Conservation (phyloP, 2,888 invertebrate species). For the Sepioteuthis lessoniana region DNA sequence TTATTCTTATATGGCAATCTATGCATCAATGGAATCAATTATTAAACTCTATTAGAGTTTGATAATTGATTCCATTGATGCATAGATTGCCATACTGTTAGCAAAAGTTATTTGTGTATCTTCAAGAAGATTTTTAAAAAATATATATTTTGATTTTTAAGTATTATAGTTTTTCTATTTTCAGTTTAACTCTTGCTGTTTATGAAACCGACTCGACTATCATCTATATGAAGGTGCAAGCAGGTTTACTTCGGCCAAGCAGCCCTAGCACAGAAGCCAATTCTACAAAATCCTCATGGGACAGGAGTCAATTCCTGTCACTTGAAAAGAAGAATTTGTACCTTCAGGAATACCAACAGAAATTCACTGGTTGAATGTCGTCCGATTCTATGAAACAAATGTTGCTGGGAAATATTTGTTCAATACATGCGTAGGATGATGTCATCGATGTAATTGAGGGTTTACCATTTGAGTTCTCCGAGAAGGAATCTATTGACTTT, state of each 20-base stretch:
- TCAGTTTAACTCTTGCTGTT: constrained; percentile 62
- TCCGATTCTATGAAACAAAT: not conserved
- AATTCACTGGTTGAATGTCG: constrained; percentile 41
- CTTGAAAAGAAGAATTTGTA: constrained; percentile 36
- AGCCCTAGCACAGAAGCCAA: constrained; percentile 38
- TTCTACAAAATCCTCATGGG: not conserved
- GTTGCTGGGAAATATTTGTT: not conserved
- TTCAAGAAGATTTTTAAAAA: not conserved
- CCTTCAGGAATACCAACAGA: constrained; percentile 35
- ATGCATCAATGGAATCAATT: no score
- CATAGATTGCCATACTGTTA: not conserved
- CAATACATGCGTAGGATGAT: not conserved
- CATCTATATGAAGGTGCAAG: constrained; percentile 63
- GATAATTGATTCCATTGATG: not conserved
- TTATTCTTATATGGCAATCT: no score
- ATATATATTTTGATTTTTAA: not conserved
- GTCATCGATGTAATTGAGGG: not conserved
- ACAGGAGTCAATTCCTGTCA: constrained; percentile 36
- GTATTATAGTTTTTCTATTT: constrained; percentile 50
- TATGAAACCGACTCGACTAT: constrained; percentile 60
- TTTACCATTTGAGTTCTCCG: not conserved
- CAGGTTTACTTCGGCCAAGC: constrained; percentile 58
- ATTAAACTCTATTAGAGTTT: no score
- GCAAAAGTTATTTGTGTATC: not conserved
- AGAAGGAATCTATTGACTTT: not conserved